These are phyloP conservation scores for Pollicipes pollicipes DNA, from an alignment of 1,140 invertebrate genomes.

Conservation along the genomic window DNA sequence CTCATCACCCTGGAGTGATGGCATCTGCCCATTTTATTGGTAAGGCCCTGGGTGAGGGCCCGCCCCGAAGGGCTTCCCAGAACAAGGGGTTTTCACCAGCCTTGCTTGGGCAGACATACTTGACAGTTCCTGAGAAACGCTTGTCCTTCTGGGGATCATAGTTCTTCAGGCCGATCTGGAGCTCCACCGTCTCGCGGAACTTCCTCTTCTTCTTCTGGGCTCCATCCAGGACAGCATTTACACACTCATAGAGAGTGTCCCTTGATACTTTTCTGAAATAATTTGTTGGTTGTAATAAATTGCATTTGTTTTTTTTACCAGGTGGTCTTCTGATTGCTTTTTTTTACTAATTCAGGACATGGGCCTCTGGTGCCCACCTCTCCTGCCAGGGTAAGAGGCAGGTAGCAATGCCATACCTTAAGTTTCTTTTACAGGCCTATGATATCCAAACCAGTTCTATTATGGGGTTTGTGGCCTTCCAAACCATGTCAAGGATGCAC, in stretches of 20 bases:
- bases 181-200: slow-evolving; percentile 93
- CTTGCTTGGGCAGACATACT: slow-evolving; percentile 46
- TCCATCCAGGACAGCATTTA: slow-evolving; percentile 59
- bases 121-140: slow-evolving; percentile 99
- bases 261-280: slow-evolving; percentile 64
- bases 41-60: slow-evolving; percentile 26
- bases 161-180: slow-evolving; percentile 99
- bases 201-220: slow-evolving; percentile 70
- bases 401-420: no score
- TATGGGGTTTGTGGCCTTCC: no score
- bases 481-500: no score
- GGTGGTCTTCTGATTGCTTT: no score
- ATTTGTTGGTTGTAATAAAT: neutral
- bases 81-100: neutral
- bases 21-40: neutral
- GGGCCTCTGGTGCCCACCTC: no score
- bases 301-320: no score
- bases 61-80: slow-evolving; percentile 15
- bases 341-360: no score
- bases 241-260: slow-evolving; percentile 88
- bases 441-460: no score
- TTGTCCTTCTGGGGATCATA: slow-evolving; percentile 99
- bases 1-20: neutral
- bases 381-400: no score
- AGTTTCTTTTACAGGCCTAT: no score